A percentile compares a stretch with the other conserved stretches of the same genome.
Evolutionary conservation across 2,888 invertebrate species (phyloP).

Genomic region (Cancer borealis): DNA sequence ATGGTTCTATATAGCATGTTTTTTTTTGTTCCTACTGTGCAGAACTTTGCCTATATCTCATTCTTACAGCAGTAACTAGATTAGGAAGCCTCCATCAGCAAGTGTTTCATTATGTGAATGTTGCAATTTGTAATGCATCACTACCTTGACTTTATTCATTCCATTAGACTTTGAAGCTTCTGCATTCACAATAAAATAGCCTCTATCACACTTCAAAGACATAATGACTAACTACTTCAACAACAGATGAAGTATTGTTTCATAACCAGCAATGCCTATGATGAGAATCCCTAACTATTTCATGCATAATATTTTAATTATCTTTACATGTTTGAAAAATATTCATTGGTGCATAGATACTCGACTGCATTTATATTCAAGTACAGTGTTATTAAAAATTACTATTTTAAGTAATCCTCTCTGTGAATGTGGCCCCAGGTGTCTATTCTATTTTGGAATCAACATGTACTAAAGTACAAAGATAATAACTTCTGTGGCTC

Average conservation of each 20-base stretch:
- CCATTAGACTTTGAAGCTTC: background rate
- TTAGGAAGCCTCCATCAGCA: background rate
- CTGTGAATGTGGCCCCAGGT: background rate
- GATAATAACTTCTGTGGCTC: background rate
- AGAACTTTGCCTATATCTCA: background rate
- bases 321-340: background rate
- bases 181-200: background rate
- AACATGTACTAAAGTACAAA: background rate
- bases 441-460: background rate
- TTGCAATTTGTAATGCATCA: background rate
- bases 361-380: background rate
- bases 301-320: background rate
- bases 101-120: background rate
- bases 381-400: background rate
- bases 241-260: background rate
- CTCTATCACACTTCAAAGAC: background rate
- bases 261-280: background rate
- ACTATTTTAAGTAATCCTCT: background rate
- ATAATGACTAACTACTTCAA: background rate
- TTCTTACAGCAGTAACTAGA: background rate
- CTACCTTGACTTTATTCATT: background rate
- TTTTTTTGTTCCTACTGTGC: background rate
- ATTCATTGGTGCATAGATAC: constrained; percentile 27
- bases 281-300: background rate
- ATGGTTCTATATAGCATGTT: background rate